Evolutionary conservation across 2,888 invertebrate genomes (phyloP).

Genomic region (Hypomecis atomaria): DNA sequence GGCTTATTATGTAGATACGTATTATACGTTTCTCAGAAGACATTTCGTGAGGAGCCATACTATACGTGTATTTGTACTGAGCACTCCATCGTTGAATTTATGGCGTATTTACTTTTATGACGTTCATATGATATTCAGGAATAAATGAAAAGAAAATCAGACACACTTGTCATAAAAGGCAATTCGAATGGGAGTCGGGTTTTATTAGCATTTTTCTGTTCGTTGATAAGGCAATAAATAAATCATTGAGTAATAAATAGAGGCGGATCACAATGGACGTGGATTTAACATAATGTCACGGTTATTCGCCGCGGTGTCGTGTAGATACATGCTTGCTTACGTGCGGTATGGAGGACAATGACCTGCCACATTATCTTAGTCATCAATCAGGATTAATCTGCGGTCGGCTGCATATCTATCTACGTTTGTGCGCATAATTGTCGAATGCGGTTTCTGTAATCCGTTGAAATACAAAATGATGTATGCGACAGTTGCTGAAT

Average conservation of each 20-base stretch:
- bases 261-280: constrained; percentile 13
- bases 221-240: constrained; percentile 18
- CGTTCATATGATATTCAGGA: constrained; percentile 19
- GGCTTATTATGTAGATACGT: constrained; percentile 47
- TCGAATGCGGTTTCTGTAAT: constrained; percentile 37
- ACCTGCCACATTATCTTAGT: constrained; percentile 52
- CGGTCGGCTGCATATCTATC: constrained; percentile 45
- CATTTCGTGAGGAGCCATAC: constrained; percentile 42
- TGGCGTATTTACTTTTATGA: constrained; percentile 15
- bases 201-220: constrained; percentile 15
- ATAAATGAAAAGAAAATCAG: constrained; percentile 20
- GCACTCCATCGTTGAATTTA: constrained; percentile 19
- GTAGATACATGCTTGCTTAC: constrained; percentile 13
- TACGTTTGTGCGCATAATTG: constrained; percentile 38
- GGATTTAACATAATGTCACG: constrained; percentile 31
- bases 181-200: constrained; percentile 10
- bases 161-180: constrained; percentile 10
- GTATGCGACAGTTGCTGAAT: constrained; percentile 8
- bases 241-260: constrained; percentile 22
- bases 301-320: constrained; percentile 26
- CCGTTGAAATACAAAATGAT: constrained; percentile 15
- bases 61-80: constrained; percentile 24
- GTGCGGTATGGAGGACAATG: constrained; percentile 46
- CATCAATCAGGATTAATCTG: constrained; percentile 67
- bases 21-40: constrained; percentile 56